These are phyloP conservation scores for Catharus fuscescens DNA, from an alignment of 2,113 vertebrate species.

Conservation along the genomic window DNA sequence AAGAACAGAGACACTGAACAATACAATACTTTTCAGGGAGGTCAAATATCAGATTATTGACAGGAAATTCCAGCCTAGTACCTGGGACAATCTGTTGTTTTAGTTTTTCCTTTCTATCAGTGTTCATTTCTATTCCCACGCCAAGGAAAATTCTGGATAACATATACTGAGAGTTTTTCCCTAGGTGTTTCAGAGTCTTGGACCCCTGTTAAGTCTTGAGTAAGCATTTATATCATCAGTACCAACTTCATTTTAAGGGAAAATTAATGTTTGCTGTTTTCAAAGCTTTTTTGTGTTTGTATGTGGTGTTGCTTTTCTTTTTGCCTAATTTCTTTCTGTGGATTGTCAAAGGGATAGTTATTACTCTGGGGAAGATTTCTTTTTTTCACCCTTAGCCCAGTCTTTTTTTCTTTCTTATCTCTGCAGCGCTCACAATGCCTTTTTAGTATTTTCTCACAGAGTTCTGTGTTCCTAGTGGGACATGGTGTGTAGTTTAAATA, in stretches of 20 bases:
- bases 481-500: constrained; percentile 61
- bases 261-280: constrained; percentile 25
- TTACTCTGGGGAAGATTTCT: constrained; percentile 6
- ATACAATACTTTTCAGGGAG: background rate
- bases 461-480: constrained; percentile 49
- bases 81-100: background rate
- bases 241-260: background rate
- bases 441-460: constrained; percentile 47
- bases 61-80: background rate
- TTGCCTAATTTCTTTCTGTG: background rate
- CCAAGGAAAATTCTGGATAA: background rate
- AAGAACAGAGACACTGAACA: background rate
- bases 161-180: background rate
- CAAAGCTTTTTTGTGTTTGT: background rate
- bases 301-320: constrained; percentile 6
- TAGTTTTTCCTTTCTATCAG: background rate
- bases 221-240: background rate
- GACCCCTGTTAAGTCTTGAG: background rate
- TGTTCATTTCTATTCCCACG: background rate
- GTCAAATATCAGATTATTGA: background rate
- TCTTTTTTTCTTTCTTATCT: background rate
- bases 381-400: background rate
- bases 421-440: background rate
- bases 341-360: background rate
- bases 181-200: background rate